Base-by-base conservation (phyloP, 2,113 vertebrate genomes). In the Periophthalmodon schlosseri region DNA sequence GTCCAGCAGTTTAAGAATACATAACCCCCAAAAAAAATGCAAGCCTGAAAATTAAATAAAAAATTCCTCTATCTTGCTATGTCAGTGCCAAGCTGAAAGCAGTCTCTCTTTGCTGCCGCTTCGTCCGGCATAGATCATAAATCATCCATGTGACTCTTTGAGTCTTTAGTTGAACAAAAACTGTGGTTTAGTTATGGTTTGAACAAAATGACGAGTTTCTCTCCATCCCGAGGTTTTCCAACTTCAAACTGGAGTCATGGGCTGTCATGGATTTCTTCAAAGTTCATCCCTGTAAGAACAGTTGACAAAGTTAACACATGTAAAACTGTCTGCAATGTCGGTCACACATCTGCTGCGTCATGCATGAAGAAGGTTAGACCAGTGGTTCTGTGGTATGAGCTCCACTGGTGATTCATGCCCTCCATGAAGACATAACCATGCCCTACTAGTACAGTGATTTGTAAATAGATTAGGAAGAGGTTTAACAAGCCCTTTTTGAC, bases 281-380 rank as follows among this genome's bases (percentile, higher is more conserved):
- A 99, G 94, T 96, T 98, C 98, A 94, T 99, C 96, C 95, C 98
- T 99, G 93, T 34, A 86, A 83, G 89, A 89, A 93, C 84, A 91
- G 54, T 77, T 75, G 33, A 3, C 5, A 13, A 73, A 70, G 16
- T 65, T 65, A 20, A 7, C 28, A 15, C 11, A 60, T 60, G 11
- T 60, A 58, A 24, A 58, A 24, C 20, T 16, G 39, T 44, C 9
- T 44, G 39, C 39, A 11, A 1, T 52, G 50, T 52, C 16, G 16
- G 50, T 16, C 50, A 20, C 16, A 52, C 5, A 18, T 52, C 16
- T 52, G 16, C 50, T 18, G 15, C 5, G 18, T 52, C 47, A 16
- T 49, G 47, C 47, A 49, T 15, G 14, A 49, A 14, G 12, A 49
- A 49, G 12, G 14, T 49, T 14, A 49, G 39, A 44, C 39, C 39